Percentiles rank a stretch among this genome's conserved stretches.
These are phyloP conservation scores for Anagyrus pseudococci DNA, from an alignment of 2,888 invertebrate species.

Conservation along the genomic window DNA sequence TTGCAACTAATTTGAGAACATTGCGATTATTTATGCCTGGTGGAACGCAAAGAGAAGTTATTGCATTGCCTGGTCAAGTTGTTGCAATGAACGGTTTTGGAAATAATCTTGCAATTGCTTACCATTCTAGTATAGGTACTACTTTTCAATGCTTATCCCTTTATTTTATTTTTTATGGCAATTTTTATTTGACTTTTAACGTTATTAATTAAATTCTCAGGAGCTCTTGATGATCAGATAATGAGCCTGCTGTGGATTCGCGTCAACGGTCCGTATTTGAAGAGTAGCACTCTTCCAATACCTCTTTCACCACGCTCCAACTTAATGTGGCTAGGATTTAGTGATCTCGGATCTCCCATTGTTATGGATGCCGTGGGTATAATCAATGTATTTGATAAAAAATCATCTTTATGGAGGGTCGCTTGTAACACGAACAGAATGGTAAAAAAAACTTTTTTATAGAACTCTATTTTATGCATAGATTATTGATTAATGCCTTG, in stretches of 20 bases:
- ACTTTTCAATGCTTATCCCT: too few species aligned
- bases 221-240: constrained; percentile 65
- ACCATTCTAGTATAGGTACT: constrained; percentile 69
- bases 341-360: constrained; percentile 82
- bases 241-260: constrained; percentile 66
- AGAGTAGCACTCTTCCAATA: constrained; percentile 66
- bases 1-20: constrained; percentile 76
- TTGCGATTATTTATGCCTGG: constrained; percentile 84
- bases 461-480: neutral
- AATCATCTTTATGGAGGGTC: constrained; percentile 81
- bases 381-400: constrained; percentile 73
- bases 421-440: constrained; percentile 77
- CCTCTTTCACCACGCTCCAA: constrained; percentile 74
- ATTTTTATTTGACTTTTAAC: neutral
- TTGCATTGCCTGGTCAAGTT: constrained; percentile 76
- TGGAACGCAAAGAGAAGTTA: constrained; percentile 84
- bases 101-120: constrained; percentile 70
- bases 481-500: neutral
- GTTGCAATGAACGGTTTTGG: constrained; percentile 72
- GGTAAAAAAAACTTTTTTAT: constrained; percentile 61
- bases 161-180: constrained; percentile 7
- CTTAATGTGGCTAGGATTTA: constrained; percentile 80
- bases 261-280: constrained; percentile 59
- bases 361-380: constrained; percentile 79
- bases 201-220: constrained; percentile 42